phyloP scores from a whole-genome alignment of 2,797 vertebrate genomes.

The Myoxocephalus aenaeus region DNA sequence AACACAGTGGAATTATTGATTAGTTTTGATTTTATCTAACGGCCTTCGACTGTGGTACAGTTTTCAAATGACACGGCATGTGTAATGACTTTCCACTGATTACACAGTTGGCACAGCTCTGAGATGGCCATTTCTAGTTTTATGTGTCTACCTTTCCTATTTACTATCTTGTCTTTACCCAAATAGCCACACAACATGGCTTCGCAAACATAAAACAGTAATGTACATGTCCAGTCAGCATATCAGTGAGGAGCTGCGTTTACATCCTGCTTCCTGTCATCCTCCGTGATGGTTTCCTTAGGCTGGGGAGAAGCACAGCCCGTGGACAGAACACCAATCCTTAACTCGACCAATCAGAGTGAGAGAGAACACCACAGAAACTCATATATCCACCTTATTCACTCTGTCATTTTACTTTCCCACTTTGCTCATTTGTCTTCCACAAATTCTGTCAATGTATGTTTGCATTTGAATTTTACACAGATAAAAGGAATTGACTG shows the following conservation, averaged over 20 bases:
- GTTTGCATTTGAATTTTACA: background rate
- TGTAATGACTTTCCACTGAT: constrained; percentile 55
- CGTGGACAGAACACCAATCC: constrained; percentile 35
- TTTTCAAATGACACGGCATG: constrained; percentile 54
- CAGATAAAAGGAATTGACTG: background rate
- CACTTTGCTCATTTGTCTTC: constrained; percentile 9
- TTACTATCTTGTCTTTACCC: constrained; percentile 1
- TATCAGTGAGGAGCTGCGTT: constrained; percentile 42
- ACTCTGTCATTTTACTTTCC: constrained; percentile 14
- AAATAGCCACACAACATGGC: background rate
- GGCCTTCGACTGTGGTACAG: constrained; percentile 18
- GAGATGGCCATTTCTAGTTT: constrained; percentile 20
- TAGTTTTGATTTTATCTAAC: constrained; percentile 53
- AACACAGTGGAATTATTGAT: constrained; percentile 56
- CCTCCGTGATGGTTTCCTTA: constrained; percentile 73
- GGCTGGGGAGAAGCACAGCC: constrained; percentile 29
- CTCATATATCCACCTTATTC: constrained; percentile 49
- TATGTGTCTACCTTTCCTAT: constrained; percentile 6
- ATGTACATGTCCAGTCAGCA: constrained; percentile 38
- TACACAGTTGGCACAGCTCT: constrained; percentile 42
- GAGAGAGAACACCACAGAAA: constrained; percentile 25
- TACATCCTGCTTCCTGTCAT: constrained; percentile 60
- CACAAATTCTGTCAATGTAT: constrained; percentile 2
- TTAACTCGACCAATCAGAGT: constrained; percentile 54
- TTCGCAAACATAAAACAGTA: constrained; percentile 12